Evolutionary conservation across 2,113 vertebrate species (phyloP).

Genomic region (Alaudala cheleensis): DNA sequence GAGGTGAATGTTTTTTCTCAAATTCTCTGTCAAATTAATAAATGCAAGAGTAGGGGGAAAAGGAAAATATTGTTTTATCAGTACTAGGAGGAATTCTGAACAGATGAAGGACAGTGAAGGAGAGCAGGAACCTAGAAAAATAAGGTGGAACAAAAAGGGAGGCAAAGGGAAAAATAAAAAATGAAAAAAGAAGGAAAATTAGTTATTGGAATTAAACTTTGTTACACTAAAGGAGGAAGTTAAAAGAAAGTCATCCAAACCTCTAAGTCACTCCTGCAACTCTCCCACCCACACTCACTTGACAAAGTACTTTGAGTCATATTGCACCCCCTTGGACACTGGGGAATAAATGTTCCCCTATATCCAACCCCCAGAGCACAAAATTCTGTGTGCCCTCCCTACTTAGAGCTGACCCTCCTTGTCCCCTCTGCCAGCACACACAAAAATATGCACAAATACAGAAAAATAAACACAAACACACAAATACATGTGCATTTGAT

Average conservation of each 20-base stretch:
- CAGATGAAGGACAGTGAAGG: not conserved
- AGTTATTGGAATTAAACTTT: not conserved
- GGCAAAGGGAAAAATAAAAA: not conserved
- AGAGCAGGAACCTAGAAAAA: not conserved
- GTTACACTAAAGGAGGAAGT: not conserved
- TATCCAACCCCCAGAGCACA: rapidly evolving
- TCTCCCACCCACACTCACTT: not conserved
- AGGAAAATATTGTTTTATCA: not conserved
- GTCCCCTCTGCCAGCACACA: not conserved
- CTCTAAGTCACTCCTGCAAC: not conserved
- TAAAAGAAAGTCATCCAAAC: not conserved
- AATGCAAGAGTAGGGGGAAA: not conserved
- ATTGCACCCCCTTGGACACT: rapidly evolving
- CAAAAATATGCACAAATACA: not conserved
- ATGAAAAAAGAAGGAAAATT: not conserved
- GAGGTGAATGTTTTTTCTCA: not conserved
- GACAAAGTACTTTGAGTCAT: not conserved
- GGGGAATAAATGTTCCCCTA: not conserved
- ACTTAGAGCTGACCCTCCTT: not conserved
- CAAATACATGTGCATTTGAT: rapidly evolving
- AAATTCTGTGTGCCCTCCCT: not conserved
- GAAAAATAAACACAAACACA: not conserved
- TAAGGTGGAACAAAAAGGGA: not conserved
- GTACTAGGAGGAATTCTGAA: not conserved
- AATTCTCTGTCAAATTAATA: not conserved